A percentile compares a stretch with the other conserved stretches of the same genome.
phyloP scores from a whole-genome alignment of 2,797 vertebrate species.

The Pteronotus mesoamericanus region DNA sequence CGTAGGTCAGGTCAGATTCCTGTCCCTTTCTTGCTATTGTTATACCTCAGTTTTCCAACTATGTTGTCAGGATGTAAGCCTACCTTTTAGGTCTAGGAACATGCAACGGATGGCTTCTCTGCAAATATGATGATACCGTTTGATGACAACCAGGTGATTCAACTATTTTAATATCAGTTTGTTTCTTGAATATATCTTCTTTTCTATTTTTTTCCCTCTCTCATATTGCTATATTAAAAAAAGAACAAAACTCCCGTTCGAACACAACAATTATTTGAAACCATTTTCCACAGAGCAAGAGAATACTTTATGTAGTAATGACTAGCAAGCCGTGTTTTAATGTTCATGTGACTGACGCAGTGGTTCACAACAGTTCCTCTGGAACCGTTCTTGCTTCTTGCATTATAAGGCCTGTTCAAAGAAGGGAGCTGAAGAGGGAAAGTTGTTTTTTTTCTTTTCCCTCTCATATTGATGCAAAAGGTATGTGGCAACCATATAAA shows the following conservation, averaged over 20 bases:
- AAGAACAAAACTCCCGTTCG: conserved; percentile 60
- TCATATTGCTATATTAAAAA: conserved; percentile 47
- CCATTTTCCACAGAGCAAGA: conserved; percentile 59
- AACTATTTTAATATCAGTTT: conserved; percentile 51
- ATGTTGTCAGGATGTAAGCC: background rate
- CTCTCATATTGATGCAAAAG: conserved; percentile 62
- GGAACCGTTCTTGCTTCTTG: conserved; percentile 64
- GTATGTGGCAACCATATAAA: conserved; percentile 14
- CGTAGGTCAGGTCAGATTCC: background rate
- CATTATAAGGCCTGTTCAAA: conserved; percentile 63
- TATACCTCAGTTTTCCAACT: background rate
- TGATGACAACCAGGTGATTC: conserved; percentile 37
- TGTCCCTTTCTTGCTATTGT: background rate
- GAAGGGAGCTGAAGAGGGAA: conserved; percentile 53
- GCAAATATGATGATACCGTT: background rate
- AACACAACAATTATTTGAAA: conserved; percentile 60
- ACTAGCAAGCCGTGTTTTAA: conserved; percentile 63
- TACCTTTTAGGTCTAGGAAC: background rate
- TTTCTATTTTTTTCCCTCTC: conserved; percentile 4
- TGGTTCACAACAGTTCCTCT: conserved; percentile 65
- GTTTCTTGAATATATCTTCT: conserved; percentile 25
- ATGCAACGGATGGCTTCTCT: background rate
- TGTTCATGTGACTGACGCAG: conserved; percentile 56
- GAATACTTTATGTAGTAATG: conserved; percentile 62
- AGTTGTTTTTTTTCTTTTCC: conserved; percentile 31